A percentile compares a stretch with the other conserved stretches of the same genome.
Evolutionary conservation across 2,797 vertebrate species (phyloP).

Genomic region (Hybognathus amarus): DNA sequence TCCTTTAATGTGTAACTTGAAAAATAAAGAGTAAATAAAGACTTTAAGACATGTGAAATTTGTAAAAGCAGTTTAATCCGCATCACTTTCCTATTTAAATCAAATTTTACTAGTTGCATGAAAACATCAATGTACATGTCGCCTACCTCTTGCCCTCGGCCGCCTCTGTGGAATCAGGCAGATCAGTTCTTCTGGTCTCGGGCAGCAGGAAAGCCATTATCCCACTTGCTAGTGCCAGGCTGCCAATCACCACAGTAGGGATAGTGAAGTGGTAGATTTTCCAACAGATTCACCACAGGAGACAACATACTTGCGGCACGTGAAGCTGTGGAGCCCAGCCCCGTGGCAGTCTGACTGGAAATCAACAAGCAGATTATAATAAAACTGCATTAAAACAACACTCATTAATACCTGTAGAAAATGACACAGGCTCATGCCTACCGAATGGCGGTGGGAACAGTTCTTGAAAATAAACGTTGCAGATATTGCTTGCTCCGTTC

Average conservation of each 20-base stretch:
- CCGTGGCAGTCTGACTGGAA: conserved; percentile 79
- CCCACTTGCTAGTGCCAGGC: conserved; percentile 65
- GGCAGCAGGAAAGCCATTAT: conserved; percentile 77
- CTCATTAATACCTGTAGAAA: neutral
- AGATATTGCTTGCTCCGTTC: conserved; percentile 72
- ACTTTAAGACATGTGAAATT: neutral
- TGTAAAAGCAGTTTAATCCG: neutral
- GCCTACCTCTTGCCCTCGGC: conserved; percentile 52
- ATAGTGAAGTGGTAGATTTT: conserved; percentile 66
- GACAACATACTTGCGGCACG: conserved; percentile 72
- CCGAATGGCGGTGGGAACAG: conserved; percentile 83
- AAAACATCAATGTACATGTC: neutral
- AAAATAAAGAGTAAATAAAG: neutral
- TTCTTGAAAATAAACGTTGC: conserved; percentile 80
- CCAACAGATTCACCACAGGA: conserved; percentile 77
- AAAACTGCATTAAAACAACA: neutral
- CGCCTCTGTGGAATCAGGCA: conserved; percentile 70
- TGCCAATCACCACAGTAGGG: conserved; percentile 77
- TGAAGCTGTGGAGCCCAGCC: conserved; percentile 72
- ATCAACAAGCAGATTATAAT: neutral
- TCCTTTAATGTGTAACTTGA: neutral
- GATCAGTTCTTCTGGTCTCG: conserved; percentile 74
- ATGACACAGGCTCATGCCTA: conserved; percentile 68
- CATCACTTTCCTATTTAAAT: neutral
- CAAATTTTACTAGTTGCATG: neutral